These are phyloP conservation scores for Rhabdophis nuchalis DNA, from an alignment of 2,797 vertebrate species.

Conservation along the genomic window DNA sequence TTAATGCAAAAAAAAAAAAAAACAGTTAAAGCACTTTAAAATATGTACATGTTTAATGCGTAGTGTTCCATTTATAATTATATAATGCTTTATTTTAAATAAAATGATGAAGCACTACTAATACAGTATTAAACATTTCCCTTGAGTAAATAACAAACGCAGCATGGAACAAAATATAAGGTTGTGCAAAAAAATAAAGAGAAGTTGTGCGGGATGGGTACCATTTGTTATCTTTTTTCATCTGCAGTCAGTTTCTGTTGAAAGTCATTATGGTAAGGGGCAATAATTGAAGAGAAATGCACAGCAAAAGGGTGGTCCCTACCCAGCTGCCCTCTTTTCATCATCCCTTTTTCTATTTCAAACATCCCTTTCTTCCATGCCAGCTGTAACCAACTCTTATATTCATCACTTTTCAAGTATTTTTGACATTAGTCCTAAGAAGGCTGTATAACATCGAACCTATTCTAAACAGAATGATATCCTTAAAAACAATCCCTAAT, in stretches of 20 bases:
- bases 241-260: background rate
- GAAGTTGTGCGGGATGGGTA: background rate
- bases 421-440: background rate
- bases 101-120: background rate
- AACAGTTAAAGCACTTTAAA: conserved; percentile 1
- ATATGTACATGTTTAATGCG: conserved; percentile 35
- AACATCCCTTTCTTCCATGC: background rate
- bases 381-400: background rate
- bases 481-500: background rate
- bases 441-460: background rate
- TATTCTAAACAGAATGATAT: background rate
- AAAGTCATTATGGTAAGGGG: background rate
- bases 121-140: conserved; percentile 2
- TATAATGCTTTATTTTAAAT: conserved; percentile 14
- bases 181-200: conserved; percentile 13
- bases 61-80: background rate
- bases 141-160: conserved; percentile 22
- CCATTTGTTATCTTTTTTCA: background rate
- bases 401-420: background rate
- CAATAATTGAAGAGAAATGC: background rate
- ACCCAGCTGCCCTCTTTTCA: background rate
- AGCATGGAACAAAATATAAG: conserved; percentile 40
- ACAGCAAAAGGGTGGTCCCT: background rate
- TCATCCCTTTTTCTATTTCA: background rate
- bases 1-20: conserved; percentile 10